Base-by-base conservation (phyloP, 2,797 vertebrate genomes). In the Cuculus canorus region DNA sequence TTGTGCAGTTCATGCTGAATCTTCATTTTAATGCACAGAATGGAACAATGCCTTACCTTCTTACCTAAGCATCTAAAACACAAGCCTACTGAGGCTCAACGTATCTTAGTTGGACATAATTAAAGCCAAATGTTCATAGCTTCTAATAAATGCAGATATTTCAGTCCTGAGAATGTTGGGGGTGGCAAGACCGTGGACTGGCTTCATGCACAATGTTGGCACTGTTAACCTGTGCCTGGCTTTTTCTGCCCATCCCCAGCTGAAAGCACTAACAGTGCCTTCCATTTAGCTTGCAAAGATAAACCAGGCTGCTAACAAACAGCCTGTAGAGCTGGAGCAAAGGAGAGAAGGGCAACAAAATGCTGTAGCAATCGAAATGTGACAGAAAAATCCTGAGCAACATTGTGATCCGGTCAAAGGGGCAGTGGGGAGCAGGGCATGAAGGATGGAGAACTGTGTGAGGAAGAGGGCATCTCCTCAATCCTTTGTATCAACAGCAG, bases 11-110 rank as follows among this genome's bases (percentile, higher is more conserved):
- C 75, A 68, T 85, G 94, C 93, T 91, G 95, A 96, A 97, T 92
- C 86, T 82, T 96, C 93, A 77, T 96, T 97, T 97, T 96, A 95
- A 84, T 17, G 33, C 89, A 90, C 54, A 94, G 80, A 95, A 95
- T 80, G 68, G 93, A 93, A 77, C 25, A 17, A 94, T 95, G 79
- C 90, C 86, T 78, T 97, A 85, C 68, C 77, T 97, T 91, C 92
- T 91, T 95, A 93, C 91, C 94, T 95, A 89, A 77, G 43, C 68
- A 79, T 92, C 93, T 96, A 93, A 96, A 98, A 93, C 86, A 91
- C 52, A 91, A 96, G 50, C 47, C 78, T 96, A n/a, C 86, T 81
- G 89, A 96, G 81, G 81, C 90, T 57, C 60, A 63, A 16, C 50
- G 64, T 86, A 59, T 86, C 92, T 94, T 94, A 96, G 80, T 65